phyloP scores from a whole-genome alignment of 2,113 vertebrate genomes.

The Triplophysa siluroides region DNA sequence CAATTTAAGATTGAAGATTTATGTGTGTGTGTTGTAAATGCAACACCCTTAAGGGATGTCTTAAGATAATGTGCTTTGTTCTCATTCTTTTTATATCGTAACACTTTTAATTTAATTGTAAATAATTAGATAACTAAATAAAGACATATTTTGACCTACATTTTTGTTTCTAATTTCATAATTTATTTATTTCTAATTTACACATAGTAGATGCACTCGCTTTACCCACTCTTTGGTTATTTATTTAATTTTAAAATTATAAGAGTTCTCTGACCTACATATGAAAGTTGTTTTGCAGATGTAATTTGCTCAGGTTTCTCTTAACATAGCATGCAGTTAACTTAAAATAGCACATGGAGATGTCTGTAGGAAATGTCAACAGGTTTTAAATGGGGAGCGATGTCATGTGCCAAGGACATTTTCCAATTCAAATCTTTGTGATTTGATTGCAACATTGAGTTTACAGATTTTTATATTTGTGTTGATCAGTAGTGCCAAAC shows the following conservation, averaged over 20 bases:
- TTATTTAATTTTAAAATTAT: background rate
- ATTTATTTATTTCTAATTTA: background rate
- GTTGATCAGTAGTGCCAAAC: background rate
- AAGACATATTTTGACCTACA: too few species aligned
- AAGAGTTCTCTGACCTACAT: constrained; percentile 7
- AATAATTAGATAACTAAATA: background rate
- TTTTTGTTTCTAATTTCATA: background rate
- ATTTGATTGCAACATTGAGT: background rate
- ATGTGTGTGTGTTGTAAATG: background rate
- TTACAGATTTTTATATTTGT: background rate
- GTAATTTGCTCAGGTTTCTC: constrained; percentile 26
- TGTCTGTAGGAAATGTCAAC: constrained; percentile 8
- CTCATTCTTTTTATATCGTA: background rate
- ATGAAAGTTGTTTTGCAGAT: constrained; percentile 25
- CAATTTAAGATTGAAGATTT: too few species aligned
- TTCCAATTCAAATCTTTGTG: too few species aligned
- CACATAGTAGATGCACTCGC: too few species aligned
- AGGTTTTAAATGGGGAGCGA: constrained; percentile 1
- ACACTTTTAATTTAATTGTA: background rate
- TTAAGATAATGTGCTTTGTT: background rate
- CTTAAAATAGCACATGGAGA: background rate
- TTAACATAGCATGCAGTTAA: constrained; percentile 7
- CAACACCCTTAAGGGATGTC: background rate
- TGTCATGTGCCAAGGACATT: background rate
- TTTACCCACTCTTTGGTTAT: too few species aligned